Conservation (phyloP, 2,113 vertebrate species). For the Mustela lutreola region DNA sequence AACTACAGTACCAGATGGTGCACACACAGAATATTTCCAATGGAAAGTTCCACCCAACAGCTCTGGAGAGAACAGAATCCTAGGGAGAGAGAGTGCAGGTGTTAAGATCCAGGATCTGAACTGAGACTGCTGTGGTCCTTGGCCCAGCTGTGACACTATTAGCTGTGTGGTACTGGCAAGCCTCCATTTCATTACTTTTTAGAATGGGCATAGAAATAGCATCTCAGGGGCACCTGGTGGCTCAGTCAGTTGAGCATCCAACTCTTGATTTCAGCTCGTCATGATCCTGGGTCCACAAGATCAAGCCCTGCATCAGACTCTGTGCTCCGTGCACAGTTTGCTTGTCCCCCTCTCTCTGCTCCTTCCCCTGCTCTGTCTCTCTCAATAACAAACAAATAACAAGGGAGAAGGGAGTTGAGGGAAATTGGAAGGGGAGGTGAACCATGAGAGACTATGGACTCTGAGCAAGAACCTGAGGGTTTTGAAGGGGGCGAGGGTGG, state of each 20-base stretch:
- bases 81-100: neutral
- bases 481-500: too few species aligned
- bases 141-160: neutral
- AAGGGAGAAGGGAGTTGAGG: too few species aligned
- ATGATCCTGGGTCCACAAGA: neutral
- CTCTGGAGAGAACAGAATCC: neutral
- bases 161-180: neutral
- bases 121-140: neutral
- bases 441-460: too few species aligned
- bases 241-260: neutral
- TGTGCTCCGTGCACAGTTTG: neutral
- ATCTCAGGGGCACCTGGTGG: neutral
- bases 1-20: rapidly evolving
- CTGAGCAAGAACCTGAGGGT: too few species aligned
- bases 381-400: neutral
- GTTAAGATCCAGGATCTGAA: neutral
- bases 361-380: neutral
- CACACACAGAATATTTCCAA: neutral
- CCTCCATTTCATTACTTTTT: neutral
- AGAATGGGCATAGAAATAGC: neutral
- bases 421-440: too few species aligned
- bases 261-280: neutral
- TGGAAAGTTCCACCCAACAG: neutral
- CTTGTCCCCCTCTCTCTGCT: neutral
- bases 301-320: neutral